A percentile compares a stretch with the other conserved stretches of the same genome.
Conservation (phyloP, 2,113 vertebrate species). For the Hippolais icterina region DNA sequence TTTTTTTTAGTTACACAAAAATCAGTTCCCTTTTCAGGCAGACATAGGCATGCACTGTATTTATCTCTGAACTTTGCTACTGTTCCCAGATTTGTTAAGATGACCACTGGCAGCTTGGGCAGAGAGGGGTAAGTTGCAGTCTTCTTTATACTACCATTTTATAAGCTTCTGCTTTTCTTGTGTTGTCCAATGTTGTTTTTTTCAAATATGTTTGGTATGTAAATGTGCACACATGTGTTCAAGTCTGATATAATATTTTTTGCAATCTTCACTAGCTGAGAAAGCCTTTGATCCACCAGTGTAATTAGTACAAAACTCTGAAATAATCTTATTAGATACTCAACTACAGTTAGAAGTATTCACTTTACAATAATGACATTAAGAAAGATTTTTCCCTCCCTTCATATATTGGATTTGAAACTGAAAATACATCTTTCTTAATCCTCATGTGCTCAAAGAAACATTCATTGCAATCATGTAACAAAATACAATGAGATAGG, state of each 20-base stretch:
- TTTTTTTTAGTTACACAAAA: neutral
- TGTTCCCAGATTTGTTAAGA: neutral
- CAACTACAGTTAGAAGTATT: neutral
- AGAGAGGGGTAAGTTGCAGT: neutral
- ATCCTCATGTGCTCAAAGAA: neutral
- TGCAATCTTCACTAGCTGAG: neutral
- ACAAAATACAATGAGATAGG: neutral
- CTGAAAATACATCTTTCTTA: neutral
- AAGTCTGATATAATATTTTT: neutral
- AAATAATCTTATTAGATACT: neutral
- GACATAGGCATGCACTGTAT: neutral
- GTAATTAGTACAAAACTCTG: neutral
- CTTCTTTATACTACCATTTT: neutral
- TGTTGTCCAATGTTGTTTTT: neutral
- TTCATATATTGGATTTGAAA: neutral
- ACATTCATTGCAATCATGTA: neutral
- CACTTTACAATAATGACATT: neutral
- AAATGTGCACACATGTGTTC: fast-evolving
- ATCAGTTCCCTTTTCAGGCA: neutral
- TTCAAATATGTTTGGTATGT: neutral
- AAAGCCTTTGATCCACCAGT: neutral
- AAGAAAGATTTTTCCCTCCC: neutral
- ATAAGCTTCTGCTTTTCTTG: neutral
- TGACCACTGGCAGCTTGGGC: neutral
- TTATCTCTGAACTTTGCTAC: neutral